Base-by-base conservation (phyloP, 2,888 invertebrate species). In the Cosmia trapezina region DNA sequence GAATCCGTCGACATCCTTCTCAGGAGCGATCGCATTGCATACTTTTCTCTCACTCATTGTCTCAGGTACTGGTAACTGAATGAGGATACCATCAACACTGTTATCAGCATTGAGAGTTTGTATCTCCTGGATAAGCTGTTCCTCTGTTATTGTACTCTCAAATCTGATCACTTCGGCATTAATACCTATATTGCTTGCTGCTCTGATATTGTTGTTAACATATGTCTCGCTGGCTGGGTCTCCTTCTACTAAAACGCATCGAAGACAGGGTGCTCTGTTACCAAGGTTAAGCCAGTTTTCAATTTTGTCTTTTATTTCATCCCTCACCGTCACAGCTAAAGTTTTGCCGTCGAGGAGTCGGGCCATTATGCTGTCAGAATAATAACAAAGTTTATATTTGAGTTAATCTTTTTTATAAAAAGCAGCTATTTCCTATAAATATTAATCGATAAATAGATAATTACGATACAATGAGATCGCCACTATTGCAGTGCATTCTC, bases 1-100 rank as follows among this genome's bases (percentile, higher is more conserved):
- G 90, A 99, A 99, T 0, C 99, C 99, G 94, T 99, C 99, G 0
- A 99, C 98, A 96, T 99, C 99, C 92, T 99, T 99, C 43, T 96
- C 96, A 0, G 98, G 98, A 51, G 96, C 94, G 0, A 99, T 97
- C 0, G 98, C 97, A 95, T 98, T 98, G 89, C 98, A 98, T 7
- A 98, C 96, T 86, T 96, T 97, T 77, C 97, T 96, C 89, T 98
- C 98, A 85, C 97, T 96, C 76, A 99, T 98, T 75, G 97, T 97
- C 4, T 96, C 92, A 0, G 99, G 99, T 60, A 99, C 96, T 0
- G 99, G 99, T 63, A 99, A 93, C 92, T 98, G 98, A 0, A 98
- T 97, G 64, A 99, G 93, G 83, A 99, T 97, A 0, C 98, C 99
- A 94, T 98, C 98, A 1, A 99, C 97, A 62, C 90, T 90, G 4